A percentile compares a stretch with the other conserved stretches of the same genome.
Evolutionary conservation across 2,113 vertebrate genomes (phyloP).

Genomic region (Alouatta palliata): DNA sequence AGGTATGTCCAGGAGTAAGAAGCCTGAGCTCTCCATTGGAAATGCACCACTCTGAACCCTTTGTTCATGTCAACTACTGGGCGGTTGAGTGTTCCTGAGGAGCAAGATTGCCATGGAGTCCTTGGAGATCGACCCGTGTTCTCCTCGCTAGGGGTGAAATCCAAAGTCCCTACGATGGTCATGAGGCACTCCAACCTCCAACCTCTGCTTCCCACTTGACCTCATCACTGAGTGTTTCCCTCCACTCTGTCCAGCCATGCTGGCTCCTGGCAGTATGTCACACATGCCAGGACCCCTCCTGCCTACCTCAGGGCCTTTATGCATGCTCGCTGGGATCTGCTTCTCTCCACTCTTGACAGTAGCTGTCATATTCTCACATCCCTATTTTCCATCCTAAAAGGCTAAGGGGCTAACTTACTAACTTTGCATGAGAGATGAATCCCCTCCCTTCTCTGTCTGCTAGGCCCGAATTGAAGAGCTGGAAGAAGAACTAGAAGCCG

Average conservation of each 20-base stretch:
- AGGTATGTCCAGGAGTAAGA: constrained; percentile 63
- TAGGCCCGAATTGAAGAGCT: constrained; percentile 83
- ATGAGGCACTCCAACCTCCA: background rate
- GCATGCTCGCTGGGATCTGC: background rate
- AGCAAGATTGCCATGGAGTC: background rate
- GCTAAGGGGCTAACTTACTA: background rate
- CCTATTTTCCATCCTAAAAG: background rate
- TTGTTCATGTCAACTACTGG: background rate
- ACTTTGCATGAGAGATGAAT: background rate
- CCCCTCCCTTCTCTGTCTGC: background rate
- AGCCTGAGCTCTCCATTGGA: background rate
- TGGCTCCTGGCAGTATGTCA: background rate
- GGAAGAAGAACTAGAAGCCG: constrained; percentile 84
- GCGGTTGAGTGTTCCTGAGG: background rate
- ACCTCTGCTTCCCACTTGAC: background rate
- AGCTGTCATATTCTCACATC: background rate
- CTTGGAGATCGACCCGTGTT: background rate
- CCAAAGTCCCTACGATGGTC: background rate
- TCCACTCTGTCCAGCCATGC: background rate
- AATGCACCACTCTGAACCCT: background rate
- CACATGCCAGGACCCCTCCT: background rate
- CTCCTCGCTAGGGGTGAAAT: background rate
- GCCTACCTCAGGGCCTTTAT: background rate
- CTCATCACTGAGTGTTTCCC: background rate
- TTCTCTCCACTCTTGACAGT: background rate